Evolutionary conservation across 2,113 vertebrate genomes (phyloP), one percentile per base, ranked within the genome.

Genomic region (Mus spicilegus): DNA sequence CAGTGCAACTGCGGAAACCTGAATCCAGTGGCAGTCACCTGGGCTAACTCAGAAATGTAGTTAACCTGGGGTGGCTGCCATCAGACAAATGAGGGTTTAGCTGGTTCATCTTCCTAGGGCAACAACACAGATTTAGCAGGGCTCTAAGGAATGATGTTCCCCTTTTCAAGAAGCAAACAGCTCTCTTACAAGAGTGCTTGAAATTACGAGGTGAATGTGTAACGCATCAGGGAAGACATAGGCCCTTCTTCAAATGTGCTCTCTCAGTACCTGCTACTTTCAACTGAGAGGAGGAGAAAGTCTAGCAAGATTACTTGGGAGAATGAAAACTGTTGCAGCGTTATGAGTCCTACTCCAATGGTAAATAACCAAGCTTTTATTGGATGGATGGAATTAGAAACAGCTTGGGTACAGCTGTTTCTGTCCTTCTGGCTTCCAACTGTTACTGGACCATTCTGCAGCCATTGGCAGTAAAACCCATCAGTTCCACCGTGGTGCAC

Each of bases 21-120:
- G 92, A 95, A 88, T 91, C 81, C 85, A 95, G 93, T 0, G 8
- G 96, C 97, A 97, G 98, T 97, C 98, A 93, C 95, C 91, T 97
- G 96, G 93, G 98, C 97, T 96, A 97, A 97, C 97, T 96, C 90
- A 91, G 95, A 96, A 95, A 92, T 97, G 91, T 0, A 96, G 97
- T 98, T 97, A 98, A 97, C 94, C 96, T 97, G 95, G 96, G 97
- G 97, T 73, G 81, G 97, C 92, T 97, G 97, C 98, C 97, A 98
- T 94, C 73, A 90, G 96, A 97, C 97, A 97, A 98, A 98, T 97
- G 97, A 98, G 95, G 92, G 89, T 94, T 81, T 95, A 89, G 92
- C 95, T 89, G 94, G 87, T 96, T 97, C 86, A 97, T 98, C 96
- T 97, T 97, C 88, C 49, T 81, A 95, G 94, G 95, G 96, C 93